Conservation (phyloP, 2,888 invertebrate species). For the Cotesia congregata region DNA sequence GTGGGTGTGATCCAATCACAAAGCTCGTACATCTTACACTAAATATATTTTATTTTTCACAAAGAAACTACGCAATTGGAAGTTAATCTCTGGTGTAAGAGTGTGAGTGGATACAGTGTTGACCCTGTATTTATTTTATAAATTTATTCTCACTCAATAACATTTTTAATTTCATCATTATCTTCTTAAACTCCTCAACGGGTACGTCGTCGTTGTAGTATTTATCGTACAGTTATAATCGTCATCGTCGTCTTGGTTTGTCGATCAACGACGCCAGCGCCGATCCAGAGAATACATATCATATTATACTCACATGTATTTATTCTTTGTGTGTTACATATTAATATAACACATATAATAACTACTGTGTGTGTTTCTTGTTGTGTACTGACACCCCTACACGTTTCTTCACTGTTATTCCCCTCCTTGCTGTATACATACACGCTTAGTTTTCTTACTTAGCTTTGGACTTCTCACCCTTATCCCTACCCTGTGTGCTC, state of each 20-base stretch:
- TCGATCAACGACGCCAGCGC: constrained; percentile 44
- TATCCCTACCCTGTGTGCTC: background rate
- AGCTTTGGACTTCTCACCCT: background rate
- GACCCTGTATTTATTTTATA: constrained; percentile 14
- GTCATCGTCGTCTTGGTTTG: constrained; percentile 24
- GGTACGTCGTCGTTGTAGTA: background rate
- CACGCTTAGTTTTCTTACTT: background rate
- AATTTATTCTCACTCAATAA: background rate
- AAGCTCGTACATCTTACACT: background rate
- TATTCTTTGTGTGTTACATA: constrained; percentile 19
- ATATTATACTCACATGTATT: constrained; percentile 27
- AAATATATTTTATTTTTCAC: constrained; percentile 4
- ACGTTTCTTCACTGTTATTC: constrained; percentile 30
- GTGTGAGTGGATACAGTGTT: constrained; percentile 8
- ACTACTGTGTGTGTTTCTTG: too few species aligned
- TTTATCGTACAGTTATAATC: background rate
- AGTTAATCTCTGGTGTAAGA: background rate
- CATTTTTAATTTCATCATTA: constrained; percentile 3
- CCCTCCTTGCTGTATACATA: constrained; percentile 20
- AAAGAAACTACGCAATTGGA: constrained; percentile 42
- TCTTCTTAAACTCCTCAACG: constrained; percentile 3
- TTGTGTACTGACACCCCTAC: constrained; percentile 26
- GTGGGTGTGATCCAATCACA: constrained; percentile 13
- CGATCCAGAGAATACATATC: constrained; percentile 38
- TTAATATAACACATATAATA: too few species aligned